Conservation (phyloP, 2,797 vertebrate genomes). For the Aplochiton taeniatus region DNA sequence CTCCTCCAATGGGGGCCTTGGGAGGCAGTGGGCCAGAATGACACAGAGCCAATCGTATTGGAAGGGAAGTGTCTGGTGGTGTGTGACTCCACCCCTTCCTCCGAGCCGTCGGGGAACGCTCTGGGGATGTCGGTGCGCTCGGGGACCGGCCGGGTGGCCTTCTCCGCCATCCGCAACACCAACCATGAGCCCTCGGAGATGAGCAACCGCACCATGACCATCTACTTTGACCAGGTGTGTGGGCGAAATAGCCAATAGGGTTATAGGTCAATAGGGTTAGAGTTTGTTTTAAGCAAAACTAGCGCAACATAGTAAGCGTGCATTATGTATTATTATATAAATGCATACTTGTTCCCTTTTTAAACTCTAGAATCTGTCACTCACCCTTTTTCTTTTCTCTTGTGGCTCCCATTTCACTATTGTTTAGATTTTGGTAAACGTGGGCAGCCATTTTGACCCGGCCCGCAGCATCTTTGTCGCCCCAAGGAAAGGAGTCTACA, state of each 20-base stretch:
- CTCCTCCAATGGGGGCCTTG: constrained; percentile 44
- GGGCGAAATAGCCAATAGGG: background rate
- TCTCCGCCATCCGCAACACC: constrained; percentile 78
- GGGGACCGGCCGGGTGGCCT: constrained; percentile 73
- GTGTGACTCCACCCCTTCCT: constrained; percentile 76
- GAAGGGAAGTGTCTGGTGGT: constrained; percentile 83
- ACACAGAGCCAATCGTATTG: constrained; percentile 78
- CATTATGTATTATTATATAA: background rate
- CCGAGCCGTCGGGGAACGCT: constrained; percentile 71
- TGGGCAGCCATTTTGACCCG: constrained; percentile 78
- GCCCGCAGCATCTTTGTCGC: constrained; percentile 77
- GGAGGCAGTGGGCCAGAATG: constrained; percentile 70
- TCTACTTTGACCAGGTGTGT: constrained; percentile 80
- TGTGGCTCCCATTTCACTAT: constrained; percentile 4
- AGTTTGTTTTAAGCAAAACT: background rate
- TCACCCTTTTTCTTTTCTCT: background rate
- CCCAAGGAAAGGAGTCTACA: constrained; percentile 79
- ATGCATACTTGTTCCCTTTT: background rate
- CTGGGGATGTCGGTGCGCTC: constrained; percentile 81
- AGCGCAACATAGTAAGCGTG: background rate
- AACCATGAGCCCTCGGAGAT: constrained; percentile 82
- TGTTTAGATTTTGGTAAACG: constrained; percentile 75
- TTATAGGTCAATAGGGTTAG: background rate
- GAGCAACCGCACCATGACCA: constrained; percentile 82
- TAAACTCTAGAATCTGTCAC: background rate